phyloP scores from a whole-genome alignment of 2,797 vertebrate species.

The Bradypus variegatus region DNA sequence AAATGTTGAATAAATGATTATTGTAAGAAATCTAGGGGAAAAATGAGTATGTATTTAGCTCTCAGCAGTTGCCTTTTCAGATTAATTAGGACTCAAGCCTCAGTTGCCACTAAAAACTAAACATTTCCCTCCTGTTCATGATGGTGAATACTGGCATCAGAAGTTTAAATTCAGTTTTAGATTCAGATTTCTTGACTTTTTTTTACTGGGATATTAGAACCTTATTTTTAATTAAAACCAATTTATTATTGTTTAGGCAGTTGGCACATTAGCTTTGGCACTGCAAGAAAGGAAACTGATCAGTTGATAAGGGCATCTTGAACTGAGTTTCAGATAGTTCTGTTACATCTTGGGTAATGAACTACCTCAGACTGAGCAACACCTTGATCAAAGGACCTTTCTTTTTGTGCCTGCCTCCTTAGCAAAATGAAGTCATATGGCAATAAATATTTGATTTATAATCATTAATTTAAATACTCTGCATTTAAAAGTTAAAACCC shows the following conservation, averaged over 20 bases:
- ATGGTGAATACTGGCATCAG: neutral
- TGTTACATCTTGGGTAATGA: conserved; percentile 17
- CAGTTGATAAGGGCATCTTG: conserved; percentile 58
- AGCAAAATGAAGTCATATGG: conserved; percentile 2
- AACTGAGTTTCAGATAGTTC: conserved; percentile 48
- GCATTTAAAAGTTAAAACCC: neutral
- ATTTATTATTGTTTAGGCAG: conserved; percentile 50
- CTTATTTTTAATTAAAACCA: conserved; percentile 44
- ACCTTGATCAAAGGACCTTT: neutral
- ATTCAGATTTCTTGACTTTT: conserved; percentile 13
- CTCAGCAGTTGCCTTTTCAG: neutral
- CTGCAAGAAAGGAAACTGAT: conserved; percentile 63
- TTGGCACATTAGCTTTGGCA: conserved; percentile 56
- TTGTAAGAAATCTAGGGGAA: neutral
- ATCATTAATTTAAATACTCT: conserved; percentile 14
- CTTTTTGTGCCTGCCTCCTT: neutral
- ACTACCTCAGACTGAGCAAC: neutral
- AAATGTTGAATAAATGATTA: neutral
- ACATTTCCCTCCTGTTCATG: conserved; percentile 4
- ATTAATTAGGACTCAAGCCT: neutral
- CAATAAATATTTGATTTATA: conserved; percentile 4
- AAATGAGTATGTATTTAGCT: neutral
- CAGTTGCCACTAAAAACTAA: neutral
- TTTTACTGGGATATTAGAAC: neutral
- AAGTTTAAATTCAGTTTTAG: conserved; percentile 27